phyloP scores from a whole-genome alignment of 2,888 invertebrate genomes.

The Disparrhopalites patrizii region DNA sequence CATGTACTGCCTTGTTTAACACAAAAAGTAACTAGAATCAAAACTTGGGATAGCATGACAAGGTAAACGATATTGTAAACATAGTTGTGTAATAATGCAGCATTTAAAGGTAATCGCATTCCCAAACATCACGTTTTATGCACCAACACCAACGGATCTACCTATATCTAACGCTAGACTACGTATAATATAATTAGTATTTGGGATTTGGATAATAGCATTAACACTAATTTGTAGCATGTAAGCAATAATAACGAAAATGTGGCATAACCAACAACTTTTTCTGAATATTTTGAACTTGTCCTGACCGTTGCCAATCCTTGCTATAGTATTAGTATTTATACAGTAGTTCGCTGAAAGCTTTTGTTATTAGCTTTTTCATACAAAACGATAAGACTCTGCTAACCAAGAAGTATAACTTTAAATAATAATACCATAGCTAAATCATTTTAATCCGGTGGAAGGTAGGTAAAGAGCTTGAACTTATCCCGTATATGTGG shows the following conservation, averaged over 20 bases:
- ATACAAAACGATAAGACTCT: not conserved
- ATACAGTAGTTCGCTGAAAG: not conserved
- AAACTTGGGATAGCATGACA: slow-evolving; percentile 20
- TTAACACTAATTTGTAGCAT: not conserved
- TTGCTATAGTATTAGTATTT: not conserved
- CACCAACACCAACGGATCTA: slow-evolving; percentile 17
- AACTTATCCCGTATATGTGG: slow-evolving; percentile 87
- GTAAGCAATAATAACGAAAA: no score
- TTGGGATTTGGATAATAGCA: not conserved
- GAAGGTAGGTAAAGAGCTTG: slow-evolving; percentile 81
- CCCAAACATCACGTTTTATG: slow-evolving; percentile 15
- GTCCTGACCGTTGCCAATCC: slow-evolving; percentile 11
- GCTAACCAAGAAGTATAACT: not conserved
- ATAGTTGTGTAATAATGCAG: slow-evolving; percentile 12
- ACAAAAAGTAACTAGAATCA: slow-evolving; percentile 26
- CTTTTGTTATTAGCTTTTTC: not conserved
- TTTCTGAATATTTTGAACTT: slow-evolving; percentile 19
- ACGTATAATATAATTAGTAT: not conserved
- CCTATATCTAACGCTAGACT: not conserved
- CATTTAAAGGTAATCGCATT: not conserved
- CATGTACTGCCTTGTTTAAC: slow-evolving; percentile 13
- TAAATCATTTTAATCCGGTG: slow-evolving; percentile 79
- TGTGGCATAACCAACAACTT: slow-evolving; percentile 12
- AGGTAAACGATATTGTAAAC: slow-evolving; percentile 17
- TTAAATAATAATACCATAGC: no score